Evolutionary conservation across 2,888 invertebrate species (phyloP).

Genomic region (Holacanthella duospinosa): DNA sequence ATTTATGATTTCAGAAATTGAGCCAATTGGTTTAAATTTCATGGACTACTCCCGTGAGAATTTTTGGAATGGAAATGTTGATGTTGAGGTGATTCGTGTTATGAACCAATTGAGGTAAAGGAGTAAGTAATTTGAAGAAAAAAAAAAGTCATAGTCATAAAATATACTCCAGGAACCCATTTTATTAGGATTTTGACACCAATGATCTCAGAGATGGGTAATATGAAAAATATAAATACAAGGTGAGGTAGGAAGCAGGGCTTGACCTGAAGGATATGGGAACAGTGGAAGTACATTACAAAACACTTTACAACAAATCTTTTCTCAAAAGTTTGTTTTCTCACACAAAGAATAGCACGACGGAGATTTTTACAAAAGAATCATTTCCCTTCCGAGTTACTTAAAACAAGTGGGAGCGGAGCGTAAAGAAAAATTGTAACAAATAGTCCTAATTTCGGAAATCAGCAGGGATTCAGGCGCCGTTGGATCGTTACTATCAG

Average conservation of each 20-base stretch:
- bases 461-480: conserved; percentile 39
- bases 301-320: conserved; percentile 9
- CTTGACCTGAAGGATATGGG: conserved; percentile 11
- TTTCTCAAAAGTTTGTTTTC: conserved; percentile 23
- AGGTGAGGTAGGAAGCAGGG: no score
- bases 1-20: no score
- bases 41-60: no score
- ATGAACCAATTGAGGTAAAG: conserved; percentile 29
- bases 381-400: no score
- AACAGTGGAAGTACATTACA: conserved; percentile 16
- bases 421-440: conserved; percentile 38
- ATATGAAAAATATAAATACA: background rate
- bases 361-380: no score
- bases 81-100: no score
- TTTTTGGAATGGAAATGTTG: no score
- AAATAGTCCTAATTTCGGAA: conserved; percentile 39
- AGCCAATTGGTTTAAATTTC: no score
- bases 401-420: no score
- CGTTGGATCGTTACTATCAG: conserved; percentile 38
- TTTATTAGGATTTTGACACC: conserved; percentile 36
- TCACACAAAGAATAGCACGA: conserved; percentile 22
- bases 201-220: conserved; percentile 15
- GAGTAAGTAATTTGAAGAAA: conserved; percentile 9
- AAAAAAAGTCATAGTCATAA: conserved; percentile 33
- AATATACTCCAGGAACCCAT: conserved; percentile 35